Evolutionary conservation across 2,797 vertebrate genomes (phyloP), one percentile per base, ranked within the genome.

Genomic region (Haliaeetus albicilla): DNA sequence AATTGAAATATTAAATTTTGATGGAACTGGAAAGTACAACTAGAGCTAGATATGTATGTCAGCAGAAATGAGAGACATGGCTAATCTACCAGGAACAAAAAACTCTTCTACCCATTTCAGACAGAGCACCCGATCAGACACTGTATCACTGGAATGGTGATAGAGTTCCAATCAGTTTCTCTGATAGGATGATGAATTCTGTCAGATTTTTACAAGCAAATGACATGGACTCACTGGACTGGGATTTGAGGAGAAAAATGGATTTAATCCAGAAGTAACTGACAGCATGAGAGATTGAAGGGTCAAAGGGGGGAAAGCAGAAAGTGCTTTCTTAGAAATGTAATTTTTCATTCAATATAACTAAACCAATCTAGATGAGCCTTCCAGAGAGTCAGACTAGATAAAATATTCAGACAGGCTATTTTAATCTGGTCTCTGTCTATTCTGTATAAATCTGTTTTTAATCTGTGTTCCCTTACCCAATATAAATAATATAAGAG

Each of bases 331-430:
- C 79, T 88, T 88, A 73, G 85, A 81, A 87, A 87, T 88, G 87
- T 85, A 85, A 84, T 89, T 74, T 96, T 95, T 93, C 73, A 80
- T 90, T 93, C 73, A 48, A 7, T 86, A 57, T 79, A 93, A 85
- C 87, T 73, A 73, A 95, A 88, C 49, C 44, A 92, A 77, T 82
- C 88, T 70, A 84, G 25, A 80, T 77, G 89, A 95, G 53, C 23
- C 65, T 91, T 92, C 53, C 76, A 71, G 33, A 87, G 82, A 84
- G 46, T 84, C 82, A 81, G 87, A 86, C 78, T 54, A 75, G 82
- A 91, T 95, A 91, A 96, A 96, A 92, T 96, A 96, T 95, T 96
- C 49, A 95, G 76, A 73, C 30, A 94, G 46, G 54, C 57, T 94
- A 46, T 93, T 97, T 94, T 91, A 94, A 89, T 93, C 71, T 94